Conservation (phyloP, 2,888 invertebrate species). For the Aporophyla nigra region DNA sequence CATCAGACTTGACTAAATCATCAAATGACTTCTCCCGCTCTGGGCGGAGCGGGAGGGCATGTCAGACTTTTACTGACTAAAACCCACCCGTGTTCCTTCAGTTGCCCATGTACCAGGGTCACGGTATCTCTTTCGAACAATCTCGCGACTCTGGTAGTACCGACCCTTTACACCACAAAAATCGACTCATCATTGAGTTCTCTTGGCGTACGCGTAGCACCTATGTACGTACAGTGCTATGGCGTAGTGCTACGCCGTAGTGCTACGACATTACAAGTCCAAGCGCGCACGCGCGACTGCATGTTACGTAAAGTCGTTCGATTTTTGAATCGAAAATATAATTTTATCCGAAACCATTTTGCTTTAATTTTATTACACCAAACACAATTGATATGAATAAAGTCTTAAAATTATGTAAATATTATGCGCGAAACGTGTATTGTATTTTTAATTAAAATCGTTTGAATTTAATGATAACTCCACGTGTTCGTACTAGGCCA, state of each 20-base stretch:
- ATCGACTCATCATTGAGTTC: neutral
- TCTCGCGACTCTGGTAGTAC: no score
- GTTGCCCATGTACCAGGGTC: no score
- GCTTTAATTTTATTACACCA: neutral
- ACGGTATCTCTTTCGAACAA: no score
- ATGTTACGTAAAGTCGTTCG: neutral
- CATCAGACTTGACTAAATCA: no score
- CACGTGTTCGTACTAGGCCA: no score
- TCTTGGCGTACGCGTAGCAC: no score
- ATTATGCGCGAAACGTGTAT: neutral
- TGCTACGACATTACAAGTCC: neutral
- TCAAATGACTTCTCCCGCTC: no score
- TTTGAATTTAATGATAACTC: no score
- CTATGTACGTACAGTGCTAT: neutral
- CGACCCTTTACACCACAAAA: no score
- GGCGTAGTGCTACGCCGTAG: conserved; percentile 19
- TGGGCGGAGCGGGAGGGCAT: no score
- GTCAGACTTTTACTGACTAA: no score
- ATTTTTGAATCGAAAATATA: neutral
- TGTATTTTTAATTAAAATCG: neutral
- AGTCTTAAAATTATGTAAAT: neutral
- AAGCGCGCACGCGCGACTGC: neutral
- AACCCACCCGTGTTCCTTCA: no score
- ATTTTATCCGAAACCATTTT: neutral
- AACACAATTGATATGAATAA: neutral